Evolutionary conservation across 2,888 invertebrate genomes (phyloP).

Genomic region (Zaprionus lineosus): DNA sequence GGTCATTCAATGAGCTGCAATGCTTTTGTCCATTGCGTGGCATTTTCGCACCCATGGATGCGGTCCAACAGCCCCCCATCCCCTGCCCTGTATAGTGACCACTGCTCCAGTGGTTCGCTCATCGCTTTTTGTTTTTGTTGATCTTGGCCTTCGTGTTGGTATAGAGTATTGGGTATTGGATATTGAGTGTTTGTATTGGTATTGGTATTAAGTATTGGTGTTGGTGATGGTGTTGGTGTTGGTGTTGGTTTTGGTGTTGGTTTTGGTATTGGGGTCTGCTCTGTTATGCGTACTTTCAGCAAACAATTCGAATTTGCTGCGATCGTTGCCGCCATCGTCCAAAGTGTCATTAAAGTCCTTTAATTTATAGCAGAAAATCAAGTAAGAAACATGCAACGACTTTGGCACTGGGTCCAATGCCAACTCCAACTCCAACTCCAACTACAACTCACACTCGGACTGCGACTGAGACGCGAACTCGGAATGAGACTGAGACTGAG

Average conservation of each 20-base stretch:
- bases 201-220: too few species aligned
- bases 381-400: constrained; percentile 78
- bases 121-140: constrained; percentile 6
- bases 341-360: constrained; percentile 78
- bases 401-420: constrained; percentile 53
- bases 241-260: constrained; percentile 1
- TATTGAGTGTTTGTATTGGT: too few species aligned
- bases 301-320: constrained; percentile 66
- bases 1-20: constrained; percentile 67
- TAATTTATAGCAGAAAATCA: constrained; percentile 77
- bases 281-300: constrained; percentile 60
- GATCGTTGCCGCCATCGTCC: constrained; percentile 69
- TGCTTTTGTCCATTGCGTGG: constrained; percentile 68
- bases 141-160: constrained; percentile 20
- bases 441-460: not conserved
- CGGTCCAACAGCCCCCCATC: constrained; percentile 12
- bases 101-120: too few species aligned
- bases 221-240: constrained; percentile 6
- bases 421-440: constrained; percentile 31
- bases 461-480: too few species aligned
- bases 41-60: constrained; percentile 73
- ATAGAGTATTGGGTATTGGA: constrained; percentile 19
- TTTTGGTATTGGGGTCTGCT: constrained; percentile 31
- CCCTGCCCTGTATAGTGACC: too few species aligned
- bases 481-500: too few species aligned